A percentile compares a stretch with the other conserved stretches of the same genome.
Conservation (phyloP, 2,797 vertebrate species). For the Eidolon dupreanum region DNA sequence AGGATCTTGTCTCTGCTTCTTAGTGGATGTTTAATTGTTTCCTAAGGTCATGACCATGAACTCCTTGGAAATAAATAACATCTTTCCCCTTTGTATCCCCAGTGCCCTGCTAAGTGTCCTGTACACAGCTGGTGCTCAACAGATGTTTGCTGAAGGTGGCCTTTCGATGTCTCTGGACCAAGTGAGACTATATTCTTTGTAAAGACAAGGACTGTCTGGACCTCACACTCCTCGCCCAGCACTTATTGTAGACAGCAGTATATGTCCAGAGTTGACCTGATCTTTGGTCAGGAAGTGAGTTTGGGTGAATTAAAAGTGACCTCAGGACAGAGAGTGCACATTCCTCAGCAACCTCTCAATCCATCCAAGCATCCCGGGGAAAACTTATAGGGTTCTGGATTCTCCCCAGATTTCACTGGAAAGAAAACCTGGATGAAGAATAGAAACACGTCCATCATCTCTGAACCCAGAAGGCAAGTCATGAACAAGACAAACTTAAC, state of each 20-base stretch:
- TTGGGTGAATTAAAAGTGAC: neutral
- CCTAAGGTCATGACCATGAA: neutral
- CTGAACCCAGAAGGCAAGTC: neutral
- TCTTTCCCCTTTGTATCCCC: neutral
- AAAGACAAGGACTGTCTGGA: neutral
- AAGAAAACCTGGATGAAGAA: neutral
- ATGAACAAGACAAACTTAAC: slow-evolving; percentile 25
- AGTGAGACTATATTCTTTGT: neutral
- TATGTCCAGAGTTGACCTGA: neutral
- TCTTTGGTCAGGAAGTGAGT: neutral
- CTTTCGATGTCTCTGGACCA: neutral
- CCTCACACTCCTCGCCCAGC: neutral
- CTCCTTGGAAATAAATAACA: neutral
- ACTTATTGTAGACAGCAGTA: neutral
- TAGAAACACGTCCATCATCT: neutral
- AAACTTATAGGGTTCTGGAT: neutral
- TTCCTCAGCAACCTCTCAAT: neutral
- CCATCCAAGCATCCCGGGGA: neutral
- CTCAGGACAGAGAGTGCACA: neutral
- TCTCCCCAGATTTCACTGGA: neutral
- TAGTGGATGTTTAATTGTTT: neutral
- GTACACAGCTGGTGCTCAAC: neutral
- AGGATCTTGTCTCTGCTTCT: neutral
- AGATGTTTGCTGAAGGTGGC: neutral
- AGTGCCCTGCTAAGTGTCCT: neutral